These are phyloP conservation scores for Cephalotes varians DNA, from an alignment of 2,888 invertebrate genomes.

Conservation along the genomic window DNA sequence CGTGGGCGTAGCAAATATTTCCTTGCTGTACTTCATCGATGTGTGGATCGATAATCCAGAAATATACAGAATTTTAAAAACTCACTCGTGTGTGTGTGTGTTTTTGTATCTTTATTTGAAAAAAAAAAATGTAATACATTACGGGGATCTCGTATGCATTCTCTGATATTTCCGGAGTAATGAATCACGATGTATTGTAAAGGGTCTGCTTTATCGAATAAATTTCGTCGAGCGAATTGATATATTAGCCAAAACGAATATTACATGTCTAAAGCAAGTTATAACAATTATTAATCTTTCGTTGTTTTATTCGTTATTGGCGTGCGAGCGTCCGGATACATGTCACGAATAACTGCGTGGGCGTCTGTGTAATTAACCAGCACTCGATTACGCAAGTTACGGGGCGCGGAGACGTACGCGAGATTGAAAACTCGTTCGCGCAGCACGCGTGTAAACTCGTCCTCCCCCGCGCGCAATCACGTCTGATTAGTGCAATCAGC, in stretches of 20 bases:
- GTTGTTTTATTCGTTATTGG: conserved; percentile 30
- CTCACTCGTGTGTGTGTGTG: not conserved
- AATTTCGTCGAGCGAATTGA: conserved; percentile 33
- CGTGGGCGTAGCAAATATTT: not conserved
- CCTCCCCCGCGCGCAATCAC: conserved; percentile 51
- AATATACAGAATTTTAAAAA: not conserved
- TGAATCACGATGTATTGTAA: conserved; percentile 2
- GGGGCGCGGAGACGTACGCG: conserved; percentile 47
- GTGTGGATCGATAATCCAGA: not conserved
- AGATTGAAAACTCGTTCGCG: conserved; percentile 60
- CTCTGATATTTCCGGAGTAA: conserved; percentile 16
- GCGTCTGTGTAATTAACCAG: conserved; percentile 48
- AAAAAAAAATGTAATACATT: not conserved
- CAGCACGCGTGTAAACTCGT: conserved; percentile 13
- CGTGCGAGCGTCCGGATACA: not conserved
- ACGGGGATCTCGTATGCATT: not conserved
- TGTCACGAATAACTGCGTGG: conserved; percentile 34
- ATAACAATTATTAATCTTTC: conserved; percentile 48
- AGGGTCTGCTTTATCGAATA: conserved; percentile 14
- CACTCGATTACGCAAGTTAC: conserved; percentile 51
- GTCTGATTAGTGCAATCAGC: conserved; percentile 64
- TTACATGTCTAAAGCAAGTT: conserved; percentile 20
- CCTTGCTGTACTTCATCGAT: not conserved
- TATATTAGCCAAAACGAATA: conserved; percentile 26
- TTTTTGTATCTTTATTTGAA: not conserved